A percentile compares a stretch with the other conserved stretches of the same genome.
Conservation (phyloP, 2,888 invertebrate species). For the Atethmia centrago region DNA sequence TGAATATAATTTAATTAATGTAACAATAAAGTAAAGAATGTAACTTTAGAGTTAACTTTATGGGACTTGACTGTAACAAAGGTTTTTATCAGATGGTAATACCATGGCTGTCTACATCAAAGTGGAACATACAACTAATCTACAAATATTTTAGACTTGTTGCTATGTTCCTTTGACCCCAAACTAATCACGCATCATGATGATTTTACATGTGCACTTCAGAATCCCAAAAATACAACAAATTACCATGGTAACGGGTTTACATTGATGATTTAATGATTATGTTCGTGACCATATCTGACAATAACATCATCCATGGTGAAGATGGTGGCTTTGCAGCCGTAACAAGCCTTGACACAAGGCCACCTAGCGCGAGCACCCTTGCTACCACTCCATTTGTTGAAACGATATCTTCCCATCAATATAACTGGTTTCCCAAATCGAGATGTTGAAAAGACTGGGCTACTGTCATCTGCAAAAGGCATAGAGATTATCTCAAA, state of each 20-base stretch:
- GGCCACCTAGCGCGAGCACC: slow-evolving; percentile 65
- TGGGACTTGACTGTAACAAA: neutral
- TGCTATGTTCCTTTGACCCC: neutral
- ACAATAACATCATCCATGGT: slow-evolving; percentile 64
- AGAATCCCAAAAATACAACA: neutral
- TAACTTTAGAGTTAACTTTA: neutral
- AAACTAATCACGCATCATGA: neutral
- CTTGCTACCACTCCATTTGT: slow-evolving; percentile 59
- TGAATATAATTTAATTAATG: neutral
- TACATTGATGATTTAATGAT: slow-evolving; percentile 46
- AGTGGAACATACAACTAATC: neutral
- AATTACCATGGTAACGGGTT: neutral
- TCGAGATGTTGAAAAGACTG: slow-evolving; percentile 65
- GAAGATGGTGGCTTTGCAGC: slow-evolving; percentile 67
- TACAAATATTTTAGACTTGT: too few species aligned
- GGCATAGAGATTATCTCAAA: slow-evolving; percentile 1
- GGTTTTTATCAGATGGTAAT: neutral
- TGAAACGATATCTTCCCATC: slow-evolving; percentile 69
- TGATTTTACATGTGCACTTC: neutral
- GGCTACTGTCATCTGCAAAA: slow-evolving; percentile 30
- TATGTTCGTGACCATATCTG: slow-evolving; percentile 57
- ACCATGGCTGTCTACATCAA: neutral
- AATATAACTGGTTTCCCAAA: slow-evolving; percentile 73
- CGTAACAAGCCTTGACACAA: slow-evolving; percentile 66
- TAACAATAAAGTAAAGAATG: neutral